Evolutionary conservation across 2,113 vertebrate species (phyloP), one percentile per base, ranked within the genome.

Genomic region (Lagopus muta): DNA sequence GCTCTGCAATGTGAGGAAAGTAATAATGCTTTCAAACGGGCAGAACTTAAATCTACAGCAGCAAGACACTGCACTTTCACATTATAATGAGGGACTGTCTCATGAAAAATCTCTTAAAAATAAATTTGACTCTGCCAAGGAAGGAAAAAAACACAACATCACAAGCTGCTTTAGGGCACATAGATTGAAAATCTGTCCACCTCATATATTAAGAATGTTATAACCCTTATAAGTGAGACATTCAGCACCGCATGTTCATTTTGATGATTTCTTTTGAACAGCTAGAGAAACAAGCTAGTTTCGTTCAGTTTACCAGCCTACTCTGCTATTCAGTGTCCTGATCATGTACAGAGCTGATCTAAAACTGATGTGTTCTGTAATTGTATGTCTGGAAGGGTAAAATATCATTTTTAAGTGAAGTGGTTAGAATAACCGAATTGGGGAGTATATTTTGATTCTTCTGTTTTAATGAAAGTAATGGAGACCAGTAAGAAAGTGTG

Each of bases 151-250:
- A 45, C 16, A 48, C 47, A 24, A 6, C 6, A 67, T 57, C 58
- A 13, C 20, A 65, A 12, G 6, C 50, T 89, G 47, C 69, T 97
- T 90, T 92, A 67, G 38, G 45, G 40, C 47, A 58, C 73, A 24
- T 22, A 77, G 62, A 62, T 54, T 61, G 73, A 71, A 89, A 95
- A 94, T 27, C 61, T 52, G 76, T 92, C 36, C 4, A 24, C 34
- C 70, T 94, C 94, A 91, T 94, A 91, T 94, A 80, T 90, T 65
- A 88, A 90, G 30, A 62, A 20, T 14, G 38, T 77, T 93, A 77
- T 94, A 86, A 69, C 60, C 52, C 90, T 84, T 92, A 11, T 88
- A 66, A 94, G 57, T 54, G 83, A 8, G 66, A 87, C 65, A 28
- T 71, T 87, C 67, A 94, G 82, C 67, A 79, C 4, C 3, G 83